Evolutionary conservation across 2,797 vertebrate species (phyloP).

Genomic region (Adelosebastes latens): DNA sequence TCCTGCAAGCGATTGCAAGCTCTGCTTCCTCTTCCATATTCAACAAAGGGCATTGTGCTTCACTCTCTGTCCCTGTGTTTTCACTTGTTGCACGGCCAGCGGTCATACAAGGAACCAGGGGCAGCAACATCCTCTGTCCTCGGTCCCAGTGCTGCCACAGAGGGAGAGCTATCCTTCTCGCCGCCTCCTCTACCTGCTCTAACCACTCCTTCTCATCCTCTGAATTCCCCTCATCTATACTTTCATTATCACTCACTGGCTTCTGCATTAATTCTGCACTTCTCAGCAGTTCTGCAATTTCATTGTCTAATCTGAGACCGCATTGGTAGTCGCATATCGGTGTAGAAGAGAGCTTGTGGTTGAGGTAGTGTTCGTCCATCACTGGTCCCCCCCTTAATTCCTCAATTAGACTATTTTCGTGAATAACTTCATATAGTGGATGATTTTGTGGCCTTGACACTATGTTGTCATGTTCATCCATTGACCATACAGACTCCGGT

Average conservation of each 20-base stretch:
- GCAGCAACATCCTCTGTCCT: slow-evolving; percentile 28
- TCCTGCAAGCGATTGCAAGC: slow-evolving; percentile 11
- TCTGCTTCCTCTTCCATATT: slow-evolving; percentile 49
- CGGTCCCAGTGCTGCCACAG: slow-evolving; percentile 79
- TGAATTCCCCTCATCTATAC: slow-evolving; percentile 39
- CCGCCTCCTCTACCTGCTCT: slow-evolving; percentile 70
- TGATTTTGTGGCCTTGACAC: neutral
- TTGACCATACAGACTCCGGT: neutral
- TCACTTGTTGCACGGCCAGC: neutral
- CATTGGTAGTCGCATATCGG: neutral
- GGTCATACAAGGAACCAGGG: slow-evolving; percentile 4
- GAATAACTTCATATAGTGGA: neutral
- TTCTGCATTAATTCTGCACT: slow-evolving; percentile 11
- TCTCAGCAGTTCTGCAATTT: slow-evolving; percentile 19
- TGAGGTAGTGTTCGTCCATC: neutral
- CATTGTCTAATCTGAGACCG: neutral
- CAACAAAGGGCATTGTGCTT: neutral
- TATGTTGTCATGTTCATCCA: neutral
- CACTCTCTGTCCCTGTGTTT: neutral
- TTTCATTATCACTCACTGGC: slow-evolving; percentile 34
- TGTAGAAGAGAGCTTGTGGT: neutral
- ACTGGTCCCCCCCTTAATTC: neutral
- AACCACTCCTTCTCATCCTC: slow-evolving; percentile 75
- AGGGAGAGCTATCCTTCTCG: slow-evolving; percentile 80
- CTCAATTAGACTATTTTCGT: neutral